These are phyloP conservation scores for Odocoileus hemionus DNA, from an alignment of 2,113 vertebrate species.

Conservation along the genomic window DNA sequence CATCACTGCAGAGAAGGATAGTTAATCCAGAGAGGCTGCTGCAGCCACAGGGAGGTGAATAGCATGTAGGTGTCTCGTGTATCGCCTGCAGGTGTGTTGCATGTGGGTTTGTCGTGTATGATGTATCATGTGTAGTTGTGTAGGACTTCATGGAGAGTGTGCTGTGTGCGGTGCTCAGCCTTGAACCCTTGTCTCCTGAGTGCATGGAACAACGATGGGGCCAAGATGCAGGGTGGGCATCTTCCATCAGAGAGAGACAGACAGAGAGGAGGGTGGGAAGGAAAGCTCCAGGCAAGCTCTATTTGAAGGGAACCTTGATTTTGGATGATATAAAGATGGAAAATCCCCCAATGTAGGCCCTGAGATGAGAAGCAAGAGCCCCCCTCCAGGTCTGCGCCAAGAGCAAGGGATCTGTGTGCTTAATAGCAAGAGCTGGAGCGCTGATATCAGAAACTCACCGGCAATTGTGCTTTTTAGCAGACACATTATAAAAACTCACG, in stretches of 20 bases:
- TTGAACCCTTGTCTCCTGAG: neutral
- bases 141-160: neutral
- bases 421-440: neutral
- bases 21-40: neutral
- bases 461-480: neutral
- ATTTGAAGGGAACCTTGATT: neutral
- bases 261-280: neutral
- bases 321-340: neutral
- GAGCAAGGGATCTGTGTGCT: neutral
- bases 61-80: accelerated
- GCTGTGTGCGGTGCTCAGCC: accelerated
- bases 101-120: neutral
- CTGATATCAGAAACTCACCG: neutral
- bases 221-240: neutral
- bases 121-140: accelerated
- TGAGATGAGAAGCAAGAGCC: neutral
- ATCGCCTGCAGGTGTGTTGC: accelerated
- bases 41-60: neutral
- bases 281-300: neutral
- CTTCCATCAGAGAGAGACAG: neutral
- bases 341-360: neutral
- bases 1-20: neutral
- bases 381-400: neutral
- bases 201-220: neutral
- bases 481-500: neutral